Base-by-base conservation (phyloP, 2,888 invertebrate genomes). In the Caenorhabditis sp. region DNA sequence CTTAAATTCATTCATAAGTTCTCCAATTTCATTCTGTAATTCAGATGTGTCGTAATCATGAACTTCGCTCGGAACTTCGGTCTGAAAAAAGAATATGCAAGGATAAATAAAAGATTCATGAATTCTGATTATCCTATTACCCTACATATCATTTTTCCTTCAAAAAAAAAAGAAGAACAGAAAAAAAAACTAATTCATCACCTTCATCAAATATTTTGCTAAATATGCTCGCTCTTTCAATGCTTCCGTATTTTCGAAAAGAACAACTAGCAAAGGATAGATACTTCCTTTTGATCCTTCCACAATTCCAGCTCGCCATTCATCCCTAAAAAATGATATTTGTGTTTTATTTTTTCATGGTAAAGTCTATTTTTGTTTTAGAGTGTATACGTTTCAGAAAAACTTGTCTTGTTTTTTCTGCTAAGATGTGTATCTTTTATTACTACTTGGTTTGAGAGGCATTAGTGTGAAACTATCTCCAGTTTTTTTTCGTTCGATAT, bases 161-260 rank as follows among this genome's bases (percentile, higher is more conserved):
- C 49, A 43, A 23, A 25, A 69, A 36, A 54, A 69, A 50, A 26
- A 36, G 1, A 43, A 14, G 17, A 3, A 8, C 10, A 10, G 7
- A 43, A n/a, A 36, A 52, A 67, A 61, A 63, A 63, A 62, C 59
- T 71, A 67, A 63, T 71, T 67, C 64, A 63, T 65, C 62, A 81
- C 80, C 67, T 75, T 82, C 70, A 82, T 76, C 57, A 90, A 87
- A 83, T 87, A 90, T 66, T 88, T 92, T n/a, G 94, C 93, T 62
- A 95, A 90, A 89, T 95, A 95, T 0, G 93, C 93, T 63, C 94
- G 91, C 84, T 93, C 93, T 87, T 92, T 92, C 31, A 93, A 91
- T 78, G 93, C 92, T 1, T 92, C 92, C 68, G 92, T 91, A 81
- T 93, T 92, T 17, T 91, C 91, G 25, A 95, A 90, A 10, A 94